Percentiles rank a stretch among this genome's conserved stretches.
phyloP scores from a whole-genome alignment of 2,113 vertebrate genomes.

The Macaca mulatta region DNA sequence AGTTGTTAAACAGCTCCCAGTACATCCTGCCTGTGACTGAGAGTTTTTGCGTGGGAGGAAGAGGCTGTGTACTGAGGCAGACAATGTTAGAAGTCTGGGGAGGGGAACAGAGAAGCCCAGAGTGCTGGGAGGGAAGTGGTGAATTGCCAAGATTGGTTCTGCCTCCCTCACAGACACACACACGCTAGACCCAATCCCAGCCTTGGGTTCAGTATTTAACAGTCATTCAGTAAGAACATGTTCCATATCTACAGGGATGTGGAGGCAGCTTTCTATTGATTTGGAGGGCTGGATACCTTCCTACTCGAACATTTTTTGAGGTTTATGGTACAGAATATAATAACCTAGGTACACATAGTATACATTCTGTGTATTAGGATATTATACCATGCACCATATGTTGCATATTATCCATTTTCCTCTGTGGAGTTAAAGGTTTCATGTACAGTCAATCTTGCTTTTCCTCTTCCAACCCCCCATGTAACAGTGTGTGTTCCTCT shows the following conservation, averaged over 20 bases:
- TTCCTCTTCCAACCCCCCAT: background rate
- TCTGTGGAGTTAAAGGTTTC: background rate
- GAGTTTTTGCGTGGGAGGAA: background rate
- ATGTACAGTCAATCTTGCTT: background rate
- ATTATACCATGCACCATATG: background rate
- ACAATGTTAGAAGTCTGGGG: background rate
- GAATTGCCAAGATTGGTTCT: background rate
- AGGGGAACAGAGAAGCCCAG: background rate
- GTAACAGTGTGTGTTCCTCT: background rate
- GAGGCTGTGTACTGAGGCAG: background rate
- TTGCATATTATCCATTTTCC: background rate
- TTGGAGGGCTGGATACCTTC: background rate
- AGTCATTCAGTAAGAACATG: background rate
- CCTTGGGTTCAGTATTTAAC: background rate
- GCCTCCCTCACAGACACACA: background rate
- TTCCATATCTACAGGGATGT: background rate
- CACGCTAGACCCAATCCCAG: background rate
- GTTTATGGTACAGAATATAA: background rate
- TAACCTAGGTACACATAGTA: background rate
- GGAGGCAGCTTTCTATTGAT: background rate
- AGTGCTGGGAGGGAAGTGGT: background rate
- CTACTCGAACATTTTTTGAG: background rate
- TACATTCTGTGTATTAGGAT: background rate
- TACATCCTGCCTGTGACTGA: background rate
- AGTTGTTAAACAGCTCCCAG: conserved; percentile 11